Conservation (phyloP, 2,113 vertebrate genomes). For the Lampris megalopsis region DNA sequence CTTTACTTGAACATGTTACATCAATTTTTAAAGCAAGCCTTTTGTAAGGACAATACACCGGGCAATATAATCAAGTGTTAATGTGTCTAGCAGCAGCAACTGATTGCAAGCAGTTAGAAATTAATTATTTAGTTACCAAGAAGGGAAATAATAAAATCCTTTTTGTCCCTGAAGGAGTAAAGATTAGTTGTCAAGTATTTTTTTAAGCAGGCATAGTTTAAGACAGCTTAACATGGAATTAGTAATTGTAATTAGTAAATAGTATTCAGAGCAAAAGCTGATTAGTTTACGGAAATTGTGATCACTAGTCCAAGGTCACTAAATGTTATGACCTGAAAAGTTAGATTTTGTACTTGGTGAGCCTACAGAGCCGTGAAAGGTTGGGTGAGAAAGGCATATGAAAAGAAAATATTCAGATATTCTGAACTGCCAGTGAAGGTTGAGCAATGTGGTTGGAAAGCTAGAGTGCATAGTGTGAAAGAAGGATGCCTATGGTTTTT, state of each 20-base stretch:
- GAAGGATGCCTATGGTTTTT: not conserved
- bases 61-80: too few species aligned
- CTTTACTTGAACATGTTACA: too few species aligned
- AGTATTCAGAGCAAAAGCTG: not conserved
- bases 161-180: too few species aligned
- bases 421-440: slow-evolving; percentile 25
- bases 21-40: too few species aligned
- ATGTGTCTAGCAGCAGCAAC: too few species aligned
- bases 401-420: slow-evolving; percentile 37
- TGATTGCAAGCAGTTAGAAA: too few species aligned
- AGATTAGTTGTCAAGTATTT: too few species aligned
- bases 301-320: not conserved
- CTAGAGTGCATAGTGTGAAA: not conserved
- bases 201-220: too few species aligned
- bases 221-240: not conserved
- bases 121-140: too few species aligned
- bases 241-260: not conserved
- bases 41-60: too few species aligned
- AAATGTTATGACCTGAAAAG: not conserved
- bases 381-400: slow-evolving; percentile 36
- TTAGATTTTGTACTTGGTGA: too few species aligned
- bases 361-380: slow-evolving; percentile 19
- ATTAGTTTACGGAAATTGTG: slow-evolving; percentile 25
- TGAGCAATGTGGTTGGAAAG: slow-evolving; percentile 15
- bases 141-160: too few species aligned